Base-by-base conservation (phyloP, 2,888 invertebrate genomes). In the Epirrita christyi region DNA sequence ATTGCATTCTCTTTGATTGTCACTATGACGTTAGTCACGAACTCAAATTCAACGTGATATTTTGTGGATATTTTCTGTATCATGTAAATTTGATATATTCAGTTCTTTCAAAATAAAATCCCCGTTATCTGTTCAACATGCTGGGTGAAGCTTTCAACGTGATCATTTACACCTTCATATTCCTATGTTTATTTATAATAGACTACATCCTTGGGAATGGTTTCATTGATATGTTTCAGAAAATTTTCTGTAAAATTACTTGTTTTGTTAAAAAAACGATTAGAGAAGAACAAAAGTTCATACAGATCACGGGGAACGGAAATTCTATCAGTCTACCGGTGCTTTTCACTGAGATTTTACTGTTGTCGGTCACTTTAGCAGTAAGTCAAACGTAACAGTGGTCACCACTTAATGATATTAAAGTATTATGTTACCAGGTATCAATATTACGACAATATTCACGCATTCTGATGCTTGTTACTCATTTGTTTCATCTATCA, bases 201-300 rank as follows among this genome's bases (percentile, higher is more conserved):
- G 88, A 89, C 55, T 81, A 80, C 37, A 15, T 75, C 4, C 55
- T 88, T 1, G 90, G 88, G 1, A 83, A 87, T 68, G 89, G 86
- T 0, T 76, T 86, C 32, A 67, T 84, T 2, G 78, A 81, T 6
- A 68, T 80, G 53, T 68, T 77, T 4, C 77, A 76, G 34, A 78
- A 55, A 38, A 14, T 70, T 0, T 67, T 80, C 29, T 86, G 86
- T 50, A 83, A 76, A 50, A 44, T 82, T 1, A 51, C 74, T 0
- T 83, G 85, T 61, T 80, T 81, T 8, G 63, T 86, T 0, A 82
- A 61, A 55, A 83, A 69, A 43, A 65, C 76, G 0, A 59, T 86
- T 6, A 73, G 62, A 8, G 80, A 85, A 21, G 84, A 88, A 44
- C 70, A 71, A 0, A 80, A 73, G 10, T 48, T 68, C 0, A 59